Evolutionary conservation across 37 sponge, comb jelly and placozoan species (phyloP).

Genomic region (Spongilla lacustris): DNA sequence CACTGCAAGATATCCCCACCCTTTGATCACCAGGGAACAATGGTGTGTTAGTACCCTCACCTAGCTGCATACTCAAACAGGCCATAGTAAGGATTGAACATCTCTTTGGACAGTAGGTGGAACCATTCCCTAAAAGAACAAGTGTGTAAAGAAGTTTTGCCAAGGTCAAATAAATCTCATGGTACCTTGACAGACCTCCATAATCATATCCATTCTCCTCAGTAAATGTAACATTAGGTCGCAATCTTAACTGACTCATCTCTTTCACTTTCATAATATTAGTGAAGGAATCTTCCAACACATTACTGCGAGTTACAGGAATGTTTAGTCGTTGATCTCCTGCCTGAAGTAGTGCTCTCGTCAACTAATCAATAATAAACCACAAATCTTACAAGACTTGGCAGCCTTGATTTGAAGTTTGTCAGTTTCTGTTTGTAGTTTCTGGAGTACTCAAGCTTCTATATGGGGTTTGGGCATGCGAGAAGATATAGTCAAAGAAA

Average conservation of each 20-base stretch:
- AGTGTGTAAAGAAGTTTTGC: background rate
- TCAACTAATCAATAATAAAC: background rate
- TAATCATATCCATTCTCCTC: constrained; percentile 96
- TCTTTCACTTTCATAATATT: constrained; percentile 75
- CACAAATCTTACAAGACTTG: background rate
- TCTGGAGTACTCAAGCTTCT: constrained; percentile 79
- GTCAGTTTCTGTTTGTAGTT: constrained; percentile 88
- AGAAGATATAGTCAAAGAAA: background rate
- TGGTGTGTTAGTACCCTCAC: constrained; percentile 34
- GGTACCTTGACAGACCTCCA: constrained; percentile 91
- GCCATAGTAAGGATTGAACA: constrained; percentile 99
- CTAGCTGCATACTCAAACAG: constrained; percentile 99
- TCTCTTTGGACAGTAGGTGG: constrained; percentile 91
- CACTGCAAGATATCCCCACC: constrained; percentile 55
- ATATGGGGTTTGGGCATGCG: background rate
- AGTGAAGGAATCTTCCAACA: constrained; percentile 89
- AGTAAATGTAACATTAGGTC: constrained; percentile 84
- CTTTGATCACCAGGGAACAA: background rate
- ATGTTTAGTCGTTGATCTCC: constrained; percentile 46
- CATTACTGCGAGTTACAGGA: constrained; percentile 51
- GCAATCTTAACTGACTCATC: constrained; percentile 39
- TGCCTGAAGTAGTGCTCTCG: background rate
- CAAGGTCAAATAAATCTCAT: background rate
- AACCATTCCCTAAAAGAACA: constrained; percentile 94
- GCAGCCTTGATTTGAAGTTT: constrained; percentile 74